A percentile compares a stretch with the other conserved stretches of the same genome.
Conservation (phyloP, 2,113 vertebrate genomes). For the Hassar affinis region DNA sequence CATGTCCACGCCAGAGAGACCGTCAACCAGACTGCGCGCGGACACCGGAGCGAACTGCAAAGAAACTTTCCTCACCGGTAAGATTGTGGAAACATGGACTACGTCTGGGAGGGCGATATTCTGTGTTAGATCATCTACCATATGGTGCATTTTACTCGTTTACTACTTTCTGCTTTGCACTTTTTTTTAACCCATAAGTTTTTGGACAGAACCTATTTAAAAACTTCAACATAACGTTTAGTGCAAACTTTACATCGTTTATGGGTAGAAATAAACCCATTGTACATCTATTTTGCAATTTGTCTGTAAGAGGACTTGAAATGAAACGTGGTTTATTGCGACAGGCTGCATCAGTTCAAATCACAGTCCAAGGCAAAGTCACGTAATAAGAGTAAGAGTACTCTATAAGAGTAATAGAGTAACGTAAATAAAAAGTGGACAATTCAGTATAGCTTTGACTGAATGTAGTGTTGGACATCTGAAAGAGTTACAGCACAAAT, state of each 20-base stretch:
- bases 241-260: neutral
- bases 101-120: neutral
- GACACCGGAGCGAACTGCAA: conserved; percentile 54
- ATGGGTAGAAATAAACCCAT: neutral
- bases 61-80: conserved; percentile 67
- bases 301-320: neutral
- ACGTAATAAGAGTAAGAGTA: too few species aligned
- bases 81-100: conserved; percentile 33
- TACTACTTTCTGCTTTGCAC: neutral
- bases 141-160: neutral
- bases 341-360: too few species aligned
- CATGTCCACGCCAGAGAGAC: conserved; percentile 64
- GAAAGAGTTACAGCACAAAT: neutral
- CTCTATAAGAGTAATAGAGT: neutral
- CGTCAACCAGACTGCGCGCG: conserved; percentile 53
- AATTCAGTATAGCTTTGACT: neutral
- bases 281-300: neutral
- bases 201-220: neutral
- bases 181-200: neutral
- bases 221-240: neutral
- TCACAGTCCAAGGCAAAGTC: neutral
- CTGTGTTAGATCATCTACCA: neutral
- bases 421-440: neutral
- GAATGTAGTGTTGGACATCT: neutral
- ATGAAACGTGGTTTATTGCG: neutral